A percentile compares a stretch with the other conserved stretches of the same genome.
Evolutionary conservation across 2,113 vertebrate species (phyloP).

Genomic region (Ahaetulla prasina): DNA sequence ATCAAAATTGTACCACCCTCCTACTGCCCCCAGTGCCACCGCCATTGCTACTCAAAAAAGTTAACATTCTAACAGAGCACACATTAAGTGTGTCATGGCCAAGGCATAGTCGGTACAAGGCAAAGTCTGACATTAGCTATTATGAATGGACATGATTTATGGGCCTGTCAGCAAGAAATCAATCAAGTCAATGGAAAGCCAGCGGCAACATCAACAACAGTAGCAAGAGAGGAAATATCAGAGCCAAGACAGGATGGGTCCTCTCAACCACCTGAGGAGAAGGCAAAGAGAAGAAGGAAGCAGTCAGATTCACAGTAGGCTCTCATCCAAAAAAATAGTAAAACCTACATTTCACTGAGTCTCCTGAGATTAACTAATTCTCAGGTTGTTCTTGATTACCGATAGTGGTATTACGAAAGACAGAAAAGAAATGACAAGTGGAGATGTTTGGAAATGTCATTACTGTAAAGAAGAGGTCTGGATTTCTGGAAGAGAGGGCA

Average conservation of each 20-base stretch:
- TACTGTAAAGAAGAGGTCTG: constrained; percentile 15
- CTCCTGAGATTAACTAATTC: constrained; percentile 30
- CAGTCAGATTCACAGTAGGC: constrained; percentile 33
- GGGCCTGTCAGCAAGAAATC: constrained; percentile 66
- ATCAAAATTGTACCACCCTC: constrained; percentile 29
- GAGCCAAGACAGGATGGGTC: constrained; percentile 63
- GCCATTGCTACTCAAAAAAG: constrained; percentile 25
- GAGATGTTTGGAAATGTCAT: constrained; percentile 47
- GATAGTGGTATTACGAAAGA: background rate
- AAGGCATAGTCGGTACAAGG: constrained; percentile 56
- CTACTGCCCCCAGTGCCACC: background rate
- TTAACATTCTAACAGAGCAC: constrained; percentile 34
- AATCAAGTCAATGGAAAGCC: constrained; percentile 60
- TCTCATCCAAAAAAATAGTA: constrained; percentile 16
- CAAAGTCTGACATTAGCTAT: constrained; percentile 54
- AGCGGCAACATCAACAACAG: constrained; percentile 65
- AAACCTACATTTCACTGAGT: constrained; percentile 34
- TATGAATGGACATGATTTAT: constrained; percentile 64
- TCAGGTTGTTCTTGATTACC: constrained; percentile 34
- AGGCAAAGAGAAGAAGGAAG: constrained; percentile 61
- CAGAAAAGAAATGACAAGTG: constrained; percentile 24
- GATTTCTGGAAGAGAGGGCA: constrained; percentile 6
- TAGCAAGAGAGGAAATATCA: constrained; percentile 61
- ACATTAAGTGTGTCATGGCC: constrained; percentile 56
- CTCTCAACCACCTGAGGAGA: constrained; percentile 54